Base-by-base conservation (phyloP, 2,113 vertebrate species). In the Oxyruncus cristatus region DNA sequence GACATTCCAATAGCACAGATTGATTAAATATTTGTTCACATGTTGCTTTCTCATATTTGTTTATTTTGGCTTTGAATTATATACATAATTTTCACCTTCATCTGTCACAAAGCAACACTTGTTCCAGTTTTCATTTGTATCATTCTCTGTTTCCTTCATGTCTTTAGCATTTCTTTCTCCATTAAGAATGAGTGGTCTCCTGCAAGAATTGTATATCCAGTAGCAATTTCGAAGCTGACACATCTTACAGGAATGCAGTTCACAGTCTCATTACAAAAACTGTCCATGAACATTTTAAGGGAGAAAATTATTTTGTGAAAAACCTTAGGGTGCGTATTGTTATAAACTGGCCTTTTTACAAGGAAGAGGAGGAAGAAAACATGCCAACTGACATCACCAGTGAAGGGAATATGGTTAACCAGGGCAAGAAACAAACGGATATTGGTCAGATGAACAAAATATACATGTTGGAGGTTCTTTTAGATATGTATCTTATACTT, bases 31-130 rank as follows among this genome's bases (percentile, higher is more conserved):
- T 91, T 93, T 74, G 35, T 35, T 71, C 61, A 65, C 32, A 78
- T 37, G 39, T 52, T 66, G 30, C 16, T 59, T 82, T 68, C 32
- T 33, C 16, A 73, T 83, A 79, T 61, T 88, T 78, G 53, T 75
- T 85, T 92, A 85, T 73, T 93, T 80, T 49, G 68, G 16, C 27
- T 94, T 85, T 75, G 22, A 95, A 56, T 81, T 67, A 59, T 63
- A 77, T 30, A 92, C 37, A 65, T 63, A 74, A 52, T 89, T 85
- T 87, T 53, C 50, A 55, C 18, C 20, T 90, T 75, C 75, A 90
- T 92, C 94, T 95, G 78, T 73, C 72, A 94, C n/a, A 77, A 77
- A 80, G 33, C 63, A 88, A 37, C 19, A 75, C 28, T 41, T 50
- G 42, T 55, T 78, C n/a, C 30, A 79, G 27, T 70, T 92, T 80